These are phyloP conservation scores for Noctua fimbriata DNA, from an alignment of 2,888 invertebrate genomes.

Conservation along the genomic window DNA sequence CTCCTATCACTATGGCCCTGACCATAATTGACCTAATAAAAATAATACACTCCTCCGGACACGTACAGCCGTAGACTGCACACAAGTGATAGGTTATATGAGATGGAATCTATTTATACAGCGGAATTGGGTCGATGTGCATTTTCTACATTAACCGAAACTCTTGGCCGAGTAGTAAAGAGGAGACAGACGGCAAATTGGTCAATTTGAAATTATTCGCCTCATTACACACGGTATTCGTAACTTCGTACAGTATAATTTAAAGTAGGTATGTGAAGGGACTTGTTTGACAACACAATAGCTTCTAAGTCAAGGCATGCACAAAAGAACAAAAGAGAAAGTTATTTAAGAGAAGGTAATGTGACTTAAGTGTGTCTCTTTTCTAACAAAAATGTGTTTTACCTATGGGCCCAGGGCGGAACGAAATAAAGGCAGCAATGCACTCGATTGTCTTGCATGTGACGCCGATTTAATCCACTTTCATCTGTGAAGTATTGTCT, in stretches of 20 bases:
- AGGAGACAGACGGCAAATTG: conserved; percentile 58
- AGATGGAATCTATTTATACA: conserved; percentile 43
- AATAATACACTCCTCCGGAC: conserved; percentile 69
- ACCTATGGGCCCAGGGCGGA: conserved; percentile 99
- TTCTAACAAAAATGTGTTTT: conserved; percentile 71
- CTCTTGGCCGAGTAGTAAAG: conserved; percentile 34
- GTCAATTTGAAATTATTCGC: conserved; percentile 70
- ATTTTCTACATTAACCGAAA: conserved; percentile 36
- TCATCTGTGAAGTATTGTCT: conserved; percentile 96
- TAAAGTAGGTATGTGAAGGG: conserved; percentile 28
- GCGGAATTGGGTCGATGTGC: conserved; percentile 36
- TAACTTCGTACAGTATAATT: conserved; percentile 50
- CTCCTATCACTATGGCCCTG: conserved; percentile 70
- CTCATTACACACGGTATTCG: conserved; percentile 71
- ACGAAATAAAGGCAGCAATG: conserved; percentile 99
- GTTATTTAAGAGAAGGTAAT: conserved; percentile 39
- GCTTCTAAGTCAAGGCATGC: conserved; percentile 46
- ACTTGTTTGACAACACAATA: conserved; percentile 63
- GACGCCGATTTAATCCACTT: conserved; percentile 97
- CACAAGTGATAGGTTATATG: conserved; percentile 40
- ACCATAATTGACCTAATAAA: conserved; percentile 70
- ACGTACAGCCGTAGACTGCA: conserved; percentile 62
- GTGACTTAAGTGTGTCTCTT: conserved; percentile 28
- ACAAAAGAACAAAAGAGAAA: conserved; percentile 66
- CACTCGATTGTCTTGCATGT: conserved; percentile 98